Conservation (phyloP, 2,888 invertebrate genomes). For the Epirrhoe alternata region DNA sequence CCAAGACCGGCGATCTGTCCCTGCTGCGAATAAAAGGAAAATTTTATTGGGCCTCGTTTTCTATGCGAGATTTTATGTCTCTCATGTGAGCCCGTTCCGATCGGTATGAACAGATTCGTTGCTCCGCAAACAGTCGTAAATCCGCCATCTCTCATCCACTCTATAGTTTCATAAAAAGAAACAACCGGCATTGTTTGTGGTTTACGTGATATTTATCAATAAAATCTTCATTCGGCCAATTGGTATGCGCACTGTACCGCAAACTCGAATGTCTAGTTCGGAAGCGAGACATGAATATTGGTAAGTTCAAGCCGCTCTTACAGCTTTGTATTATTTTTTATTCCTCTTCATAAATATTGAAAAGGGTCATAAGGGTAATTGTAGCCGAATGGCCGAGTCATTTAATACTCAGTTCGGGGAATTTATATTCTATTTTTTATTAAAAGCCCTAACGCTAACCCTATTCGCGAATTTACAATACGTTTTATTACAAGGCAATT, state of each 20-base stretch:
- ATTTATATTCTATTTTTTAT: constrained; percentile 40
- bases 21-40: constrained; percentile 61
- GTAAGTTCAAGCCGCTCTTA: constrained; percentile 29
- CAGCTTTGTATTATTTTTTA: constrained; percentile 38
- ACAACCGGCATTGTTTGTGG: constrained; percentile 54
- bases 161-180: constrained; percentile 59
- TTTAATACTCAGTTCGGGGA: constrained; percentile 33
- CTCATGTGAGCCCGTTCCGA: constrained; percentile 54
- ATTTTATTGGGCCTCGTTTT: constrained; percentile 61
- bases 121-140: constrained; percentile 74
- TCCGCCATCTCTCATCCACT: constrained; percentile 68
- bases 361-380: constrained; percentile 44
- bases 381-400: constrained; percentile 39
- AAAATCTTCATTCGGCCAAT: constrained; percentile 54
- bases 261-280: constrained; percentile 29
- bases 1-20: constrained; percentile 51
- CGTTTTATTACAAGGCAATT: constrained; percentile 45
- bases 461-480: constrained; percentile 42
- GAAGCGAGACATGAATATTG: constrained; percentile 34
- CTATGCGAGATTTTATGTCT: constrained; percentile 65
- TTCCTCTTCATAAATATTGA: constrained; percentile 43
- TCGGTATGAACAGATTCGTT: constrained; percentile 65
- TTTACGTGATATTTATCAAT: constrained; percentile 71
- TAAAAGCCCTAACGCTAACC: constrained; percentile 37
- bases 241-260: constrained; percentile 43